Evolutionary conservation across 2,888 invertebrate species (phyloP).

Genomic region (Mesopsocus fuscifrons): DNA sequence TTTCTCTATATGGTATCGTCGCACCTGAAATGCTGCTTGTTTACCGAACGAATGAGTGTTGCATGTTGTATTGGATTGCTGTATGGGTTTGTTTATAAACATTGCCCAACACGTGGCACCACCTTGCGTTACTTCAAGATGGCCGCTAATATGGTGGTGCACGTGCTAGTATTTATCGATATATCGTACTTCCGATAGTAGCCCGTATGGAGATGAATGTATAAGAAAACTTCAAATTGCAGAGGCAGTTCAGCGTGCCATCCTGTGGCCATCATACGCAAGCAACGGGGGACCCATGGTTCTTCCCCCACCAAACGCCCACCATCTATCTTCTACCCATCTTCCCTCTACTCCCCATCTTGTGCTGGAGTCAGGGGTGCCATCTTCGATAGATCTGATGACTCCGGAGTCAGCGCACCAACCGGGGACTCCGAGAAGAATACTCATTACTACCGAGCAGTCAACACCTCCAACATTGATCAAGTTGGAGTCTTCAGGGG

Average conservation of each 20-base stretch:
- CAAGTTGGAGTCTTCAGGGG: background rate
- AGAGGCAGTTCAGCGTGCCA: constrained; percentile 50
- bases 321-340: constrained; percentile 26
- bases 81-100: too few relatives aligned
- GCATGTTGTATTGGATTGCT: constrained; percentile 9
- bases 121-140: too few relatives aligned
- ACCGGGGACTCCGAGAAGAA: background rate
- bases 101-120: too few relatives aligned
- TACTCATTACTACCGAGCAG: constrained; percentile 1
- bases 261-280: constrained; percentile 52
- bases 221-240: too few relatives aligned
- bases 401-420: constrained; percentile 2
- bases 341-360: background rate
- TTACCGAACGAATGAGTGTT: constrained; percentile 1
- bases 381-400: background rate
- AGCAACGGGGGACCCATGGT: constrained; percentile 26
- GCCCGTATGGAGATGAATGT: too few relatives aligned
- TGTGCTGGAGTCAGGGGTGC: constrained; percentile 1
- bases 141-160: too few relatives aligned
- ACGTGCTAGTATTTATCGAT: too few relatives aligned
- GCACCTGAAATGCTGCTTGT: too few relatives aligned
- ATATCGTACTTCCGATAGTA: too few relatives aligned
- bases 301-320: constrained; percentile 30
- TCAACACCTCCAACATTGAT: background rate
- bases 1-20: too few relatives aligned